Evolutionary conservation across 2,113 vertebrate species (phyloP).

Genomic region (Aythya baeri): DNA sequence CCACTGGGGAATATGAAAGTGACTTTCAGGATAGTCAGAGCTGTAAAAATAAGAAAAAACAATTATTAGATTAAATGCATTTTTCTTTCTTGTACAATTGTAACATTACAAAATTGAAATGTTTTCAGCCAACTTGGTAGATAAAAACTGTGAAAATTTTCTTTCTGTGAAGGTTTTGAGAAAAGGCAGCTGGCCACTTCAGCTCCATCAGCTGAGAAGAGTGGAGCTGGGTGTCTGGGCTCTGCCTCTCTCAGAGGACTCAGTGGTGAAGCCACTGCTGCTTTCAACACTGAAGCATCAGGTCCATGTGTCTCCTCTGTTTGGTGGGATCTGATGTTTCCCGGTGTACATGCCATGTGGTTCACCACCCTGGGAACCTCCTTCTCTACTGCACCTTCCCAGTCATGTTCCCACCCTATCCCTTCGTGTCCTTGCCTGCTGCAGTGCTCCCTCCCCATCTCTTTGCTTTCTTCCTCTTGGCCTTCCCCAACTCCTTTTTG

Average conservation of each 20-base stretch:
- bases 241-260: background rate
- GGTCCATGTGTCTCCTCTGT: rapidly evolving
- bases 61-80: background rate
- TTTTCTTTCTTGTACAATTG: background rate
- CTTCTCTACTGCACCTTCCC: background rate
- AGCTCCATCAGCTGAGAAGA: background rate
- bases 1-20: background rate
- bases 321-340: background rate
- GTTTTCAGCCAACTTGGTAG: background rate
- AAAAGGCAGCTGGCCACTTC: background rate
- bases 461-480: background rate
- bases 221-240: background rate
- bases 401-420: rapidly evolving
- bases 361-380: rapidly evolving
- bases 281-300: background rate
- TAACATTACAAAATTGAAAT: background rate
- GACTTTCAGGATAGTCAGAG: background rate
- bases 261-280: background rate
- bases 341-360: rapidly evolving
- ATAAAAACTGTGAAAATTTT: background rate
- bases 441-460: background rate
- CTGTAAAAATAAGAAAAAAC: background rate
- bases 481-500: background rate
- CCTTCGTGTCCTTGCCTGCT: background rate
- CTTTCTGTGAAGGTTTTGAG: background rate